A percentile compares a stretch with the other conserved stretches of the same genome.
phyloP scores from a whole-genome alignment of 2,797 vertebrate genomes.

The Anisognathus igniventris region DNA sequence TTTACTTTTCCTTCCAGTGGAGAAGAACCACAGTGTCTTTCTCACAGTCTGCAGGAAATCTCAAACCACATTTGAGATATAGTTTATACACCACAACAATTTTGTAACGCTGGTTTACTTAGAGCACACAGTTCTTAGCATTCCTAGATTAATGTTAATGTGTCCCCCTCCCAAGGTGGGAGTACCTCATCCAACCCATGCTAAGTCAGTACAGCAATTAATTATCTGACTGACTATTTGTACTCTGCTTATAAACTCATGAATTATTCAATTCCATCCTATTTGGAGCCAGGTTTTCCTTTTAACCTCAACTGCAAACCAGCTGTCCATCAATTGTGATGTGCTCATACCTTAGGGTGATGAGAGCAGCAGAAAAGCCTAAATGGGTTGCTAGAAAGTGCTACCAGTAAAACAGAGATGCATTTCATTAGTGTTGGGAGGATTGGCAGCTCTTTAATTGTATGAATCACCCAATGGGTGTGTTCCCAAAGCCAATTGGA shows the following conservation, averaged over 20 bases:
- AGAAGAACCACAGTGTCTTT: neutral
- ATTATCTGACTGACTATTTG: neutral
- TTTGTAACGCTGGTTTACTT: neutral
- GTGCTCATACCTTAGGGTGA: neutral
- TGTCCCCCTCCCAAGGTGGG: neutral
- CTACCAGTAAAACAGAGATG: constrained; percentile 36
- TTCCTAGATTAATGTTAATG: neutral
- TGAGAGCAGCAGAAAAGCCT: constrained; percentile 17
- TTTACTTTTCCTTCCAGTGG: neutral
- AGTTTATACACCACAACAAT: neutral
- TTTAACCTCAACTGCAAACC: neutral
- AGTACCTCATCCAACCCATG: neutral
- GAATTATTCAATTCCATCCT: neutral
- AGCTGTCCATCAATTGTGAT: neutral
- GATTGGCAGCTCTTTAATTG: constrained; percentile 43
- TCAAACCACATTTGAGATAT: neutral
- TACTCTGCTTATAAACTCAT: neutral
- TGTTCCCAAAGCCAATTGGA: constrained; percentile 47
- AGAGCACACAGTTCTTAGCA: neutral
- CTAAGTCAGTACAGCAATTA: neutral
- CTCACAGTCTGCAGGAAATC: neutral
- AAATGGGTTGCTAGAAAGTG: constrained; percentile 48
- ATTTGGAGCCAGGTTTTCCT: neutral
- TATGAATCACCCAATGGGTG: constrained; percentile 50
- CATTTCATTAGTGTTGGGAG: constrained; percentile 32